phyloP scores from a whole-genome alignment of 1,140 invertebrate species.

The Cryptotermes secundus region DNA sequence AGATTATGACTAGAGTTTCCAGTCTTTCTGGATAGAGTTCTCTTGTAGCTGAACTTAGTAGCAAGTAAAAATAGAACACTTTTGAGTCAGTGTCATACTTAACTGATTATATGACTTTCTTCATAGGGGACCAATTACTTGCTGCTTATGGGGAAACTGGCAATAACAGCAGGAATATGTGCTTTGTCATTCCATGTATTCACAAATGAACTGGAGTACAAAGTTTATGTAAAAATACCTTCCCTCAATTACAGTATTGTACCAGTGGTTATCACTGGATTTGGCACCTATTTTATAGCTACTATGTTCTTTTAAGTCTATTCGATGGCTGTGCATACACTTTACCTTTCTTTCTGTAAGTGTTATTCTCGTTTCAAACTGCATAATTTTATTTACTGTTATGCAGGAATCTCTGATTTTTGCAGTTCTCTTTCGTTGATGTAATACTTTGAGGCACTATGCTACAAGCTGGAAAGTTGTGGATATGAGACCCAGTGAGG shows the following conservation, averaged over 20 bases:
- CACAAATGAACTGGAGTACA: conserved; percentile 7
- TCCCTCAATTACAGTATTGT: conserved; percentile 60
- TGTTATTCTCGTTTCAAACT: conserved; percentile 36
- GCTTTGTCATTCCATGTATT: conserved; percentile 65
- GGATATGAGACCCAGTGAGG: too few relatives aligned
- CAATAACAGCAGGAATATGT: conserved; percentile 74
- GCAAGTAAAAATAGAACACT: too few relatives aligned
- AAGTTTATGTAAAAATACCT: conserved; percentile 41
- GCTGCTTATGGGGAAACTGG: conserved; percentile 84
- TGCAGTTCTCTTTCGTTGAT: too few relatives aligned
- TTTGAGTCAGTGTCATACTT: too few relatives aligned
- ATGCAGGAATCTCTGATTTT: too few relatives aligned
- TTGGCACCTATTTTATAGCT: conserved; percentile 71
- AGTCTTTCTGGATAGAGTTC: too few relatives aligned
- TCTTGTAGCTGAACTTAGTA: too few relatives aligned
- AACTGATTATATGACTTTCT: conserved; percentile 29
- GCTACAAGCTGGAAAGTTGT: too few relatives aligned
- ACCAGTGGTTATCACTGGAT: conserved; percentile 52
- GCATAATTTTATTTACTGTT: too few relatives aligned
- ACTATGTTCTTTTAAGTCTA: conserved; percentile 93
- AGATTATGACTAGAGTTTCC: too few relatives aligned
- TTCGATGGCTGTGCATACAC: conserved; percentile 90
- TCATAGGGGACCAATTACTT: conserved; percentile 82
- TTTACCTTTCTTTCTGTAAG: conserved; percentile 95
- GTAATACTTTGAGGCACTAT: too few relatives aligned